Percentiles rank a stretch among this genome's conserved stretches.
Evolutionary conservation across 1,140 invertebrate species (phyloP).

Genomic region (Colletes gigas): DNA sequence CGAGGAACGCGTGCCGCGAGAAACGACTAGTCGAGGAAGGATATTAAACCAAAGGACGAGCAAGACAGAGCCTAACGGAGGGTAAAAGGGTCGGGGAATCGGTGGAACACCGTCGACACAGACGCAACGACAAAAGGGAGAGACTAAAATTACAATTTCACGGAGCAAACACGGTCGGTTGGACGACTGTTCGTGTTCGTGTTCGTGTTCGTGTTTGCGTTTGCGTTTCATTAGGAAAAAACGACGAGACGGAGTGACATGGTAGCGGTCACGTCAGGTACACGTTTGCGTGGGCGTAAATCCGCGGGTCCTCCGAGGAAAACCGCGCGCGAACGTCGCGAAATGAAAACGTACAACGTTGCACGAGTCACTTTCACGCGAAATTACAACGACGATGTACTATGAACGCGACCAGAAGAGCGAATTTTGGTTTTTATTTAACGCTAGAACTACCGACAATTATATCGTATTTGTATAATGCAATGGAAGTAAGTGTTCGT

Average conservation of each 20-base stretch:
- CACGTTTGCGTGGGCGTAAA: slow-evolving; percentile 22
- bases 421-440: no score
- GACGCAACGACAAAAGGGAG: neutral
- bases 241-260: slow-evolving; percentile 27
- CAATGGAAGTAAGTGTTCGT: no score
- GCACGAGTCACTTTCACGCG: no score
- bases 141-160: slow-evolving; percentile 62
- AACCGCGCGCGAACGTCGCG: neutral
- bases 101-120: neutral
- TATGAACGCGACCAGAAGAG: no score
- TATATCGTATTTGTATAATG: no score
- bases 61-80: neutral
- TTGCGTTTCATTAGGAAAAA: slow-evolving; percentile 59
- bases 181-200: neutral
- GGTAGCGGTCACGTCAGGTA: neutral
- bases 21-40: slow-evolving; percentile 3
- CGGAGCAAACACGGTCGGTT: slow-evolving; percentile 41
- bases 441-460: no score
- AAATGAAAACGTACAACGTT: no score
- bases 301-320: neutral
- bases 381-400: no score
- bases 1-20: neutral
- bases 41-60: neutral
- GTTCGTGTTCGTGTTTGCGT: slow-evolving; percentile 50
- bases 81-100: neutral